Evolutionary conservation across 2,888 invertebrate genomes (phyloP), one percentile per base, ranked within the genome.

Genomic region (Drosophila quinaria): DNA sequence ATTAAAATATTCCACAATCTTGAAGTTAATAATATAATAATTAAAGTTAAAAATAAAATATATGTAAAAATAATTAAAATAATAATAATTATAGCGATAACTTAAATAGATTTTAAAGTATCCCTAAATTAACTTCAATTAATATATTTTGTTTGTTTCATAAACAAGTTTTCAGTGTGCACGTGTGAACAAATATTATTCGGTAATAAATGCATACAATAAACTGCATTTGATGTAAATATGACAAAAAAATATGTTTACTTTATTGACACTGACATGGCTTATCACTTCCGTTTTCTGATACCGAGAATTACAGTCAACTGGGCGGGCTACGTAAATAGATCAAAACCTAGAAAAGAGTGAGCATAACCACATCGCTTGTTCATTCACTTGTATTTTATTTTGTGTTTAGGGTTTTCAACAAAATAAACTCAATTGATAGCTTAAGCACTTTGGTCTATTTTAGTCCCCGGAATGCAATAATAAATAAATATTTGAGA

Each of bases 201-300:
- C 9, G 22, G 3, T 19, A 22, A 4, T 19, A 19, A 47, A 49
- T 31, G 35, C 35, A 35, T 35, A n/a, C 37, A 49, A 39, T 29
- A 51, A 29, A 25, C 22, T 58, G 56, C 13, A 37, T 44, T 58
- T 50, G 52, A 58, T 70, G 41, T 49, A 31, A 15, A 54, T 52
- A 47, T 13, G 10, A 6, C 11, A 17, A 22, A 22, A 19, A 31
- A 5, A 41, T 59, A 39, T 49, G 59, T 29, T 47, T 17, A 58
- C 37, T 37, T 35, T 58, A 35, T 58, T 46, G 56, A 44, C 55
- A 33, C 35, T 44, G 22, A 19, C 8, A 11, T 39, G 25, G 74
- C 74, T 78, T 78, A 75, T 78, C 68, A 52, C 39, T 51, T 66
- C 78, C 64, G 44, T n/a, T 35, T 9, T n/a, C 22, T 42, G 39